These are phyloP conservation scores for Mesitornis unicolor DNA, from an alignment of 2,113 vertebrate genomes.

Conservation along the genomic window DNA sequence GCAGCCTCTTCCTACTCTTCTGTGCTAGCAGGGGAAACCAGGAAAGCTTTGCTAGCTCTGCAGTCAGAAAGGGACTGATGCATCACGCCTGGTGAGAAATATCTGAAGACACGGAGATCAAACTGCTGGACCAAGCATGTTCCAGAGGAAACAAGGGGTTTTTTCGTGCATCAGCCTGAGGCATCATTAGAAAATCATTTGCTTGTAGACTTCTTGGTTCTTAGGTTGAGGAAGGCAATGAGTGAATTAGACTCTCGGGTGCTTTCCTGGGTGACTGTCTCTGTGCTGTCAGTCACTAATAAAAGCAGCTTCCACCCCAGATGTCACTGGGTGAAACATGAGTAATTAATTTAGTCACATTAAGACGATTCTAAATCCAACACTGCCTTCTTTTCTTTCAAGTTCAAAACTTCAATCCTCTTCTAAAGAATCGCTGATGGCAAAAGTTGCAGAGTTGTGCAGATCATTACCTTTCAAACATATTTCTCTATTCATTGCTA, in stretches of 20 bases:
- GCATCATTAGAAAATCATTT: background rate
- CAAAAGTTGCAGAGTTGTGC: background rate
- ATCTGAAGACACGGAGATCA: background rate
- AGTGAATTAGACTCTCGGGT: background rate
- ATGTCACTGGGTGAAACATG: conserved; percentile 18
- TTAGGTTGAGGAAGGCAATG: background rate
- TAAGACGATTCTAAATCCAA: background rate
- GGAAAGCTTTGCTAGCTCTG: background rate
- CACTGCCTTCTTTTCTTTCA: conserved; percentile 7
- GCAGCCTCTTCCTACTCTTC: background rate
- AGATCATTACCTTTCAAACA: background rate
- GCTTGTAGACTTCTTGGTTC: background rate
- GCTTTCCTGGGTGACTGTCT: conserved; percentile 42
- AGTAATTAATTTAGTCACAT: conserved; percentile 29
- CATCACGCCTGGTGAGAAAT: background rate
- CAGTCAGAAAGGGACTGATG: background rate
- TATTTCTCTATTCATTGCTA: background rate
- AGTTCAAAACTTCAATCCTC: background rate
- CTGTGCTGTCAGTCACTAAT: conserved; percentile 32
- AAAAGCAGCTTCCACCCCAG: background rate
- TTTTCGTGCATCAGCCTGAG: background rate
- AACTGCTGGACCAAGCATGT: background rate
- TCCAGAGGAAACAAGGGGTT: background rate
- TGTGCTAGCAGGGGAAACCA: background rate
- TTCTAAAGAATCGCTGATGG: background rate